Evolutionary conservation across 2,888 invertebrate species (phyloP).

Genomic region (Hipparchia semele): DNA sequence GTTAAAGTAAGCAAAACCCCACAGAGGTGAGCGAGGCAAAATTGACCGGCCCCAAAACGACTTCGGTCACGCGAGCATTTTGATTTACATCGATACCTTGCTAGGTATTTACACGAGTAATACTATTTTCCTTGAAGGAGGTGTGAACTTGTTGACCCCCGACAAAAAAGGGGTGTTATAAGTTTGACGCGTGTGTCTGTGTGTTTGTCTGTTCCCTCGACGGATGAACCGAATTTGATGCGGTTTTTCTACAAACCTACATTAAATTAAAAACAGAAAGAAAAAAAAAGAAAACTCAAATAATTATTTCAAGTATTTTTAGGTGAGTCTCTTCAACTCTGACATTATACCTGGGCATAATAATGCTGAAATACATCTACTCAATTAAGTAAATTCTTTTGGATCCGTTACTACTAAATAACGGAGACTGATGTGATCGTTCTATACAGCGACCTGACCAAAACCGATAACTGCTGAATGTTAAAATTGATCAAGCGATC

Average conservation of each 20-base stretch:
- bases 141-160: too few species aligned
- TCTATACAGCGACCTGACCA: not conserved
- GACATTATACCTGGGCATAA: not conserved
- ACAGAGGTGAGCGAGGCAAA: constrained; percentile 48
- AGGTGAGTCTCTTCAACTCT: not conserved
- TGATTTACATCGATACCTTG: constrained; percentile 35
- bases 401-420: not conserved
- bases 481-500: not conserved
- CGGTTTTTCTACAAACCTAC: not conserved
- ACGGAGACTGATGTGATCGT: not conserved
- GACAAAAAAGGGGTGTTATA: too few species aligned
- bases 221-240: too few species aligned
- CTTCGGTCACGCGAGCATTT: constrained; percentile 68
- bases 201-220: too few species aligned
- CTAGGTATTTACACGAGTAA: not conserved
- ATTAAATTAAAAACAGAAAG: not conserved
- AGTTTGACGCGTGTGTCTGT: too few species aligned
- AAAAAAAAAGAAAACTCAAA: not conserved
- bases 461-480: too few species aligned
- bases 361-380: not conserved
- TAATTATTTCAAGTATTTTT: not conserved
- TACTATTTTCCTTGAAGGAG: not conserved
- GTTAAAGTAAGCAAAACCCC: constrained; percentile 36
- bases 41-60: constrained; percentile 58
- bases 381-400: constrained; percentile 3